phyloP scores from a whole-genome alignment of 2,797 vertebrate species.

The Esox lucius region DNA sequence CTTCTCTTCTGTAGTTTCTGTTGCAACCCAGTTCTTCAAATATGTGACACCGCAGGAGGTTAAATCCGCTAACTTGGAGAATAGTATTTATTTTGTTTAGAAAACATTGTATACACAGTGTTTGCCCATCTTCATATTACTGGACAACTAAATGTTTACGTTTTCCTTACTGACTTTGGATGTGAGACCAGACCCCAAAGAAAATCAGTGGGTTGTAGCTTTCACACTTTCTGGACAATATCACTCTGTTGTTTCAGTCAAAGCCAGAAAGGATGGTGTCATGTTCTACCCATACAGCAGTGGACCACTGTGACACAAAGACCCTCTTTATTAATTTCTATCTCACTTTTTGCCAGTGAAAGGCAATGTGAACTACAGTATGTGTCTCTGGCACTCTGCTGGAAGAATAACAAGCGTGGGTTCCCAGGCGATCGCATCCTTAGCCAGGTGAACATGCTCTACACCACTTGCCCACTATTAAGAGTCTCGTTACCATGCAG shows the following conservation, averaged over 20 bases:
- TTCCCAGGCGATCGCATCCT: conserved; percentile 54
- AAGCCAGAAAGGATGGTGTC: conserved; percentile 56
- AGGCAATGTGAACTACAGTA: conserved; percentile 57
- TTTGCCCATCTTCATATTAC: conserved; percentile 31
- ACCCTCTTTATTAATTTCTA: conserved; percentile 58
- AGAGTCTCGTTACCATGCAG: conserved; percentile 22
- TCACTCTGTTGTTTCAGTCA: conserved; percentile 39
- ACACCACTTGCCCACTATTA: conserved; percentile 27
- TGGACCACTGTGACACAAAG: conserved; percentile 59
- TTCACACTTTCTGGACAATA: conserved; percentile 27
- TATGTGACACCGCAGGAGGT: neutral
- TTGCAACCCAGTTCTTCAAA: too few species aligned
- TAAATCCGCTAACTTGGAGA: too few species aligned
- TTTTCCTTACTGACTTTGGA: conserved; percentile 21
- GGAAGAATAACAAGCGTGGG: conserved; percentile 71
- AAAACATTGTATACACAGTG: neutral
- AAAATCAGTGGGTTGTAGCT: conserved; percentile 31
- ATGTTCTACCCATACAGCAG: conserved; percentile 58
- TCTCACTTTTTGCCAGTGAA: conserved; percentile 56
- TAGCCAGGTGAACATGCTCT: conserved; percentile 26
- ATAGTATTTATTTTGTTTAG: too few species aligned
- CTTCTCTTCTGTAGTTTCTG: too few species aligned
- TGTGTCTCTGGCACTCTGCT: conserved; percentile 56
- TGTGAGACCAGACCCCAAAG: conserved; percentile 13
- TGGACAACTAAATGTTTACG: conserved; percentile 58